Evolutionary conservation across 2,888 invertebrate species (phyloP).

Genomic region (Pseudanteris insignis): DNA sequence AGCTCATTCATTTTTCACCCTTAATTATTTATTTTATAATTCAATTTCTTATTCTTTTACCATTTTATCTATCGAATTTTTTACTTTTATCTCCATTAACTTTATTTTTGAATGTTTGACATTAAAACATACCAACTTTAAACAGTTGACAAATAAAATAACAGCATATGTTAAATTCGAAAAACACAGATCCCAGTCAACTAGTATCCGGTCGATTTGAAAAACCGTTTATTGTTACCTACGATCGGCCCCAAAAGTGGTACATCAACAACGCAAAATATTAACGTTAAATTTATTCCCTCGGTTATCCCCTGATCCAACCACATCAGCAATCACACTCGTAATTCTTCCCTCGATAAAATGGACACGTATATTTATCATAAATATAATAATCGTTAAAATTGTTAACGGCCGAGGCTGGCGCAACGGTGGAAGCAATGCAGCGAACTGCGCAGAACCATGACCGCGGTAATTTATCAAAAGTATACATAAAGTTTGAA

Average conservation of each 20-base stretch:
- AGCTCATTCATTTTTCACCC: conserved; percentile 14
- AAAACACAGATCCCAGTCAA: conserved; percentile 29
- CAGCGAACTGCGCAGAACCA: conserved; percentile 37
- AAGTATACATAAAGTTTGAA: conserved; percentile 41
- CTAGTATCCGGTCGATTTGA: conserved; percentile 11
- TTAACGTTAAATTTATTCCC: conserved; percentile 26
- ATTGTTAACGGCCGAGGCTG: conserved; percentile 35
- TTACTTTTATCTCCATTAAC: background rate
- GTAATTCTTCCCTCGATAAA: conserved; percentile 11
- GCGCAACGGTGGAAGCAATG: conserved; percentile 40
- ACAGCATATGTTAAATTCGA: conserved; percentile 35
- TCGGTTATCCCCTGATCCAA: background rate
- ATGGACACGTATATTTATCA: conserved; percentile 36
- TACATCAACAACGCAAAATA: conserved; percentile 44
- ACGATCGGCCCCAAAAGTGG: conserved; percentile 41
- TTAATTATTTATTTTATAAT: too few species aligned
- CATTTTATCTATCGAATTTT: too few species aligned
- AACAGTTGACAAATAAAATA: conserved; percentile 41
- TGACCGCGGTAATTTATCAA: conserved; percentile 40
- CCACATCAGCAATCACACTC: background rate
- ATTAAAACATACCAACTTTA: conserved; percentile 40
- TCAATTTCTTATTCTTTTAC: too few species aligned
- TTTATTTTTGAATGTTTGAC: conserved; percentile 33
- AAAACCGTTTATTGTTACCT: conserved; percentile 24
- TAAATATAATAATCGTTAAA: conserved; percentile 36